Percentiles rank a stretch among this genome's conserved stretches.
Evolutionary conservation across 2,888 invertebrate species (phyloP).

Genomic region (Trichacis sp.): DNA sequence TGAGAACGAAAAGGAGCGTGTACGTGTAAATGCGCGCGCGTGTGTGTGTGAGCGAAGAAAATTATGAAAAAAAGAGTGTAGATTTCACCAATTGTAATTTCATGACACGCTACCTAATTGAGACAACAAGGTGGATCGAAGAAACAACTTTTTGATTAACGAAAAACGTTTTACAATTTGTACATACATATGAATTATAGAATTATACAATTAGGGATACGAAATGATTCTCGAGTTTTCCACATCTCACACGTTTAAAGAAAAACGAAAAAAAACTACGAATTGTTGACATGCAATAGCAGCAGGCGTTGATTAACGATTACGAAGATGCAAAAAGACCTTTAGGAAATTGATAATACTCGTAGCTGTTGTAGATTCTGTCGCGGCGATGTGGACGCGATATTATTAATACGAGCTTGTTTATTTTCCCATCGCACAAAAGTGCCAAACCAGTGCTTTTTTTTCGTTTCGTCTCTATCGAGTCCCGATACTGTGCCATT

Average conservation of each 20-base stretch:
- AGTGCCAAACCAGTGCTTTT: neutral
- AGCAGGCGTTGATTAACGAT: slow-evolving; percentile 28
- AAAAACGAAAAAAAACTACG: slow-evolving; percentile 17
- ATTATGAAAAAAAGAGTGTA: slow-evolving; percentile 33
- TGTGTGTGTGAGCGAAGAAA: neutral
- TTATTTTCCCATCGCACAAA: neutral
- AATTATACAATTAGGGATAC: slow-evolving; percentile 41
- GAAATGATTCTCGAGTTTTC: slow-evolving; percentile 52
- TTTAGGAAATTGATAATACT: slow-evolving; percentile 13
- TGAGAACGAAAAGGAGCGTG: slow-evolving; percentile 23
- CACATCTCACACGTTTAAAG: slow-evolving; percentile 54
- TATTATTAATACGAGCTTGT: neutral
- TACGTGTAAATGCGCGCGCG: slow-evolving; percentile 7
- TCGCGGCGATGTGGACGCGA: slow-evolving; percentile 30
- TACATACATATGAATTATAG: slow-evolving; percentile 65
- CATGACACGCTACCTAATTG: slow-evolving; percentile 37
- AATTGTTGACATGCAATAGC: slow-evolving; percentile 46
- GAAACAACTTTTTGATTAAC: slow-evolving; percentile 52
- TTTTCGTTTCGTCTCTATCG: too few species aligned
- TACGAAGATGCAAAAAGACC: slow-evolving; percentile 31
- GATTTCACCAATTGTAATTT: slow-evolving; percentile 42
- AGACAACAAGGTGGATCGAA: slow-evolving; percentile 20
- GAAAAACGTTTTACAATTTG: slow-evolving; percentile 65
- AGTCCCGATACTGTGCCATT: too few species aligned
- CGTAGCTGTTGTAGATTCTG: slow-evolving; percentile 46